These are phyloP conservation scores for Pelecanus crispus DNA, from an alignment of 2,113 vertebrate species.

Conservation along the genomic window DNA sequence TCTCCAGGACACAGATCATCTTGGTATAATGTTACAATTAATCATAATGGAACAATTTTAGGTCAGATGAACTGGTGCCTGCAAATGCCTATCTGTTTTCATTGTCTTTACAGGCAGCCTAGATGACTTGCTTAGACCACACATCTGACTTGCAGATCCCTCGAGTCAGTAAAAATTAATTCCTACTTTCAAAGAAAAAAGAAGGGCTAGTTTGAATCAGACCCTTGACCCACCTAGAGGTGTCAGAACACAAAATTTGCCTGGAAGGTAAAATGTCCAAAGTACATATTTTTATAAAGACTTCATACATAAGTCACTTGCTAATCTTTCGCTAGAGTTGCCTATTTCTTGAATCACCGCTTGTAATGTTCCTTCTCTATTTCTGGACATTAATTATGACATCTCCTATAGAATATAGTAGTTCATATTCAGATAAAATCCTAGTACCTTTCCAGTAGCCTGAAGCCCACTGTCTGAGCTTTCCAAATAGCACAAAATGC, in stretches of 20 bases:
- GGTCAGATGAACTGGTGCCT: background rate
- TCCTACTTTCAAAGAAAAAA: background rate
- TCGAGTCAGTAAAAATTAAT: background rate
- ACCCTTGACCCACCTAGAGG: background rate
- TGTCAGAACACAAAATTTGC: background rate
- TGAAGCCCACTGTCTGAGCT: background rate
- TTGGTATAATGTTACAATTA: background rate
- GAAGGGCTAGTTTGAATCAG: background rate
- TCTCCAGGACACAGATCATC: background rate
- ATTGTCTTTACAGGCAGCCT: background rate
- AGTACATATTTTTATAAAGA: background rate
- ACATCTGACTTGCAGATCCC: background rate
- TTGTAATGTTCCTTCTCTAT: background rate
- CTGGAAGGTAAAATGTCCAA: background rate
- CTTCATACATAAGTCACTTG: background rate
- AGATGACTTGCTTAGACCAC: background rate
- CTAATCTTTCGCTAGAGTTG: background rate
- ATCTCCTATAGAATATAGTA: background rate
- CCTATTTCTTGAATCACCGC: background rate
- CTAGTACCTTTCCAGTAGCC: background rate
- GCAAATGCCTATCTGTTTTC: background rate
- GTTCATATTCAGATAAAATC: background rate
- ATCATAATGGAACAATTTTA: background rate
- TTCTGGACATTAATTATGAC: background rate
- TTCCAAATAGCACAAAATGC: background rate